These are phyloP conservation scores for Mactromeris polynyma DNA, from an alignment of 2,888 invertebrate species.

Conservation along the genomic window DNA sequence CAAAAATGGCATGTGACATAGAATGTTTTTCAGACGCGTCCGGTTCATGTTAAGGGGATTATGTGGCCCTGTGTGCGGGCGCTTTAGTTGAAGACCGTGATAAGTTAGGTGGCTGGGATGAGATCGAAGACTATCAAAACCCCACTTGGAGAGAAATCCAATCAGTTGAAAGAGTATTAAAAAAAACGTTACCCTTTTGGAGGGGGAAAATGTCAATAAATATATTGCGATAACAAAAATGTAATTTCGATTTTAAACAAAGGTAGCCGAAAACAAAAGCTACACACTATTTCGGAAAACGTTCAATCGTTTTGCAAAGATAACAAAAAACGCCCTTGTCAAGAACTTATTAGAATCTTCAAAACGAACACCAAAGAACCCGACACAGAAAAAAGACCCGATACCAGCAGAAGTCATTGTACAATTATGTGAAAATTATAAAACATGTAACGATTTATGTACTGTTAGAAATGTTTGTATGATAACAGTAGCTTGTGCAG, in stretches of 20 bases:
- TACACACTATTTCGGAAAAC: conserved; percentile 29
- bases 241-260: conserved; percentile 28
- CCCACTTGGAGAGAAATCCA: conserved; percentile 40
- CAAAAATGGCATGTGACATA: not conserved
- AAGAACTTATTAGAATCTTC: too few relatives aligned
- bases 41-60: conserved; percentile 21
- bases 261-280: conserved; percentile 35
- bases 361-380: too few relatives aligned
- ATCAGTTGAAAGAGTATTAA: conserved; percentile 22
- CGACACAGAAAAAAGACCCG: too few relatives aligned
- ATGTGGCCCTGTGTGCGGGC: conserved; percentile 37
- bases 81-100: conserved; percentile 28
- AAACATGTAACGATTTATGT: too few relatives aligned
- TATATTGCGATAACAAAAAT: conserved; percentile 43
- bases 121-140: conserved; percentile 6
- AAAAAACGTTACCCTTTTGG: not conserved
- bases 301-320: not conserved
- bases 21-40: not conserved
- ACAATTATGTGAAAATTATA: too few relatives aligned
- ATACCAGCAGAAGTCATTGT: too few relatives aligned
- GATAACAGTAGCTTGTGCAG: not conserved
- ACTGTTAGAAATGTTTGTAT: too few relatives aligned
- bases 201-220: not conserved
- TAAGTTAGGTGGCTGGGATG: conserved; percentile 3
- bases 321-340: too few relatives aligned